A percentile compares a stretch with the other conserved stretches of the same genome.
Evolutionary conservation across 2,113 vertebrate genomes (phyloP).

Genomic region (Halcyon malimbica): DNA sequence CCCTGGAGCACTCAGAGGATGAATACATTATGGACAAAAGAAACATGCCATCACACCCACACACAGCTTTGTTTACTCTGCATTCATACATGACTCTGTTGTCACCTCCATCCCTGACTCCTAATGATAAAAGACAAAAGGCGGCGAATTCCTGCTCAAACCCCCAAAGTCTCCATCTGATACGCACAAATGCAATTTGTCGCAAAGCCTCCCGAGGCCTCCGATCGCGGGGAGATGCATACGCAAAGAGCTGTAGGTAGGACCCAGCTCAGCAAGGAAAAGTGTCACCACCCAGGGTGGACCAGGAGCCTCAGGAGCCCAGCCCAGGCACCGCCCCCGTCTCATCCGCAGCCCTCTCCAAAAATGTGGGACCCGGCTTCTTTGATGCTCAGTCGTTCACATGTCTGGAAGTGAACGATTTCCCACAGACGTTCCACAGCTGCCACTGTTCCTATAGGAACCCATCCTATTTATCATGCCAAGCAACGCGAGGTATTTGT

Average conservation of each 20-base stretch:
- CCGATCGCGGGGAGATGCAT: background rate
- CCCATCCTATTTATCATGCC: background rate
- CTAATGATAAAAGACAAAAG: conserved; percentile 61
- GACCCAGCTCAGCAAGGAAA: background rate
- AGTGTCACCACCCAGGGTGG: background rate
- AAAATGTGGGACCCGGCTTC: background rate
- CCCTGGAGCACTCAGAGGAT: conserved; percentile 57
- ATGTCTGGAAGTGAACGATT: background rate
- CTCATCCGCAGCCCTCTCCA: background rate
- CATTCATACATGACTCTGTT: conserved; percentile 43
- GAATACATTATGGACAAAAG: conserved; percentile 67
- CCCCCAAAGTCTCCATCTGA: conserved; percentile 53
- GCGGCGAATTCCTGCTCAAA: conserved; percentile 26
- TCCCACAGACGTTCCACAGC: background rate
- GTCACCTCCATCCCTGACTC: conserved; percentile 50
- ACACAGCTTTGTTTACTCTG: conserved; percentile 57
- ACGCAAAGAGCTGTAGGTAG: background rate
- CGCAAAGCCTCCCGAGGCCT: background rate
- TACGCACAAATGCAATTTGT: conserved; percentile 15
- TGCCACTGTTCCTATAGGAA: background rate
- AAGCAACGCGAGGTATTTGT: background rate
- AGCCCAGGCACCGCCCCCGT: background rate
- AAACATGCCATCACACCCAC: conserved; percentile 63
- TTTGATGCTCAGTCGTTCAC: background rate
- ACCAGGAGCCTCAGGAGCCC: background rate